Conservation (phyloP, 2,113 vertebrate genomes). For the Xiphophorus maculatus region DNA sequence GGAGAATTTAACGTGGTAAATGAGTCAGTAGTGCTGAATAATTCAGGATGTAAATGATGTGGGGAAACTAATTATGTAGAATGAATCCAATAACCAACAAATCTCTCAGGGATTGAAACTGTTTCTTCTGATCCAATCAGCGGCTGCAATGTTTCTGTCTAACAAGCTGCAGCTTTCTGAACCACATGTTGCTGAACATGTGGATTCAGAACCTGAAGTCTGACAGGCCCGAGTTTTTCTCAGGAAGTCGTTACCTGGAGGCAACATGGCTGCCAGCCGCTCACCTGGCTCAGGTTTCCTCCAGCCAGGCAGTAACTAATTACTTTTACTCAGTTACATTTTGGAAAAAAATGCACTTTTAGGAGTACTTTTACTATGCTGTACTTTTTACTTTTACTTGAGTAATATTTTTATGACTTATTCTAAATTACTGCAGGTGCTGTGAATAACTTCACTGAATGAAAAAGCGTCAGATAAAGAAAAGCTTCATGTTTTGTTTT, state of each 20-base stretch:
- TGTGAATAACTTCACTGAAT: too few species aligned
- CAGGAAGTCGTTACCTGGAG: background rate
- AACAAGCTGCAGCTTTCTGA: background rate
- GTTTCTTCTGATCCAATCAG: conserved; percentile 1
- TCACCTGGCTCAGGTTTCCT: background rate
- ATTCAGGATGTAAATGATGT: background rate
- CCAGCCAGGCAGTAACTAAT: too few species aligned
- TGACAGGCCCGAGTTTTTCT: background rate
- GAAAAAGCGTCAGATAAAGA: too few species aligned
- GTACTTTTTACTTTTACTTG: too few species aligned
- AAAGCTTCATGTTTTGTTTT: too few species aligned
- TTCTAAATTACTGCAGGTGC: too few species aligned
- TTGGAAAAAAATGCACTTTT: too few species aligned
- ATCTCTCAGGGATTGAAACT: conserved; percentile 3
- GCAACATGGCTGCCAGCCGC: background rate
- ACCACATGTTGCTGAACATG: background rate
- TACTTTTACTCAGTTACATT: too few species aligned
- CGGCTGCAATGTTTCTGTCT: background rate
- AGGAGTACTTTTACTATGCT: too few species aligned
- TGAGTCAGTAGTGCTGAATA: background rate
- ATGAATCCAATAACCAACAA: background rate
- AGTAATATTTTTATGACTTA: too few species aligned
- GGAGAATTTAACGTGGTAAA: background rate
- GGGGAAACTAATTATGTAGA: too few species aligned
- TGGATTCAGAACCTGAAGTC: background rate